phyloP scores from a whole-genome alignment of 2,113 vertebrate species.

The Illadopsis cleaveri region DNA sequence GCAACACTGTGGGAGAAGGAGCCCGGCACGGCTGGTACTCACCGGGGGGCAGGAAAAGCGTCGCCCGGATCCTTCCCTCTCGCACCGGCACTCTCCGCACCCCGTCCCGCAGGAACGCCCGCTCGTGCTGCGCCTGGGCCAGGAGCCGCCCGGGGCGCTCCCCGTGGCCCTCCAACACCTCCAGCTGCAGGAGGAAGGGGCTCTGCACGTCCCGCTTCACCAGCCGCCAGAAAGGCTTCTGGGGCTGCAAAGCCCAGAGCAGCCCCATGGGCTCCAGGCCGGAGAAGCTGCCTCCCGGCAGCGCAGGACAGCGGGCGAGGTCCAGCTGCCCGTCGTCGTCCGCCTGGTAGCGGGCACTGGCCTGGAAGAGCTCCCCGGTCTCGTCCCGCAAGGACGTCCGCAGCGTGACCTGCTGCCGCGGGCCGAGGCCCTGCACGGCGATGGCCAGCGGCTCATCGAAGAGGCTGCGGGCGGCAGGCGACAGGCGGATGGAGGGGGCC shows the following conservation, averaged over 20 bases:
- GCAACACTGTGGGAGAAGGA: neutral
- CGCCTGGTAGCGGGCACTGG: neutral
- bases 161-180: neutral
- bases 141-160: neutral
- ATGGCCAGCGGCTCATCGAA: slow-evolving; percentile 73
- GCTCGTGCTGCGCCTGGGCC: slow-evolving; percentile 29
- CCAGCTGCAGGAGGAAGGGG: neutral
- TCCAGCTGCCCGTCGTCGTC: neutral
- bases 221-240: neutral
- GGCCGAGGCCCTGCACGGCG: slow-evolving; percentile 48
- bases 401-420: slow-evolving; percentile 64
- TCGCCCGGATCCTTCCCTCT: slow-evolving; percentile 28
- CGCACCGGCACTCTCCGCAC: slow-evolving; percentile 10
- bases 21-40: neutral
- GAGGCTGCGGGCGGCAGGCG: slow-evolving; percentile 38
- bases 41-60: slow-evolving; percentile 71
- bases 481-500: neutral
- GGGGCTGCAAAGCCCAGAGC: neutral
- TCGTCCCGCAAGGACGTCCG: slow-evolving; percentile 62
- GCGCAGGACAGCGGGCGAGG: neutral
- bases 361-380: slow-evolving; percentile 36
- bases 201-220: neutral
- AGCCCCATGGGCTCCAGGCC: slow-evolving; percentile 70
- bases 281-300: slow-evolving; percentile 69
- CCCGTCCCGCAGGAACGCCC: slow-evolving; percentile 64